A percentile compares a stretch with the other conserved stretches of the same genome.
These are phyloP conservation scores for Reticulitermes lucifugus DNA, from an alignment of 2,888 invertebrate genomes.

Conservation along the genomic window DNA sequence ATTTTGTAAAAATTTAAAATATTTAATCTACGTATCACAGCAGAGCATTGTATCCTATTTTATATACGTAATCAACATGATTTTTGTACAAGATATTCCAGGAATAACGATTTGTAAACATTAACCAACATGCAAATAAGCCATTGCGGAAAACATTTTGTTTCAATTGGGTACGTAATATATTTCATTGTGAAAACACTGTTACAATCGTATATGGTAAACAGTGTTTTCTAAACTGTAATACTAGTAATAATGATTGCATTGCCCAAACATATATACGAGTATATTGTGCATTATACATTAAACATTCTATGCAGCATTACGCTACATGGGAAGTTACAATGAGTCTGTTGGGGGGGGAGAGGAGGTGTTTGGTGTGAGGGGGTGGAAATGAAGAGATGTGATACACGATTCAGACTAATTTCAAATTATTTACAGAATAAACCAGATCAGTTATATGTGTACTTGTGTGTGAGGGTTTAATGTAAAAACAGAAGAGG, in stretches of 20 bases:
- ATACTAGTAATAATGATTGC: neutral
- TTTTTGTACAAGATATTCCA: too few species aligned
- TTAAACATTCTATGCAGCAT: neutral
- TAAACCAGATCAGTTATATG: neutral
- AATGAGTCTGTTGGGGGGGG: neutral
- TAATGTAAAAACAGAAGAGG: too few species aligned
- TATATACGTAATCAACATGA: too few species aligned
- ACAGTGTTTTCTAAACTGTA: neutral
- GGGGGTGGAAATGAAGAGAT: neutral
- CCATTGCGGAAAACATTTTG: neutral
- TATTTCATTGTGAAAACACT: neutral
- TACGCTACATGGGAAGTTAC: neutral
- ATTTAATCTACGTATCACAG: too few species aligned
- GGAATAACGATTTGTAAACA: neutral
- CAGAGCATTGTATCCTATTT: too few species aligned
- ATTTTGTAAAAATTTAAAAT: too few species aligned
- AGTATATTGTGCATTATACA: neutral
- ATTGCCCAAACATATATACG: neutral
- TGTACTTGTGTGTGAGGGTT: too few species aligned
- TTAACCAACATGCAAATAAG: too few species aligned
- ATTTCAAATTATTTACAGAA: neutral
- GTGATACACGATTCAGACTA: neutral
- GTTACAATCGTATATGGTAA: neutral
- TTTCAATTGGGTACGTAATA: neutral
- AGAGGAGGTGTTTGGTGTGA: neutral